Percentiles rank a stretch among this genome's conserved stretches.
Evolutionary conservation across 2,888 invertebrate species (phyloP).

Genomic region (Villa cingulata): DNA sequence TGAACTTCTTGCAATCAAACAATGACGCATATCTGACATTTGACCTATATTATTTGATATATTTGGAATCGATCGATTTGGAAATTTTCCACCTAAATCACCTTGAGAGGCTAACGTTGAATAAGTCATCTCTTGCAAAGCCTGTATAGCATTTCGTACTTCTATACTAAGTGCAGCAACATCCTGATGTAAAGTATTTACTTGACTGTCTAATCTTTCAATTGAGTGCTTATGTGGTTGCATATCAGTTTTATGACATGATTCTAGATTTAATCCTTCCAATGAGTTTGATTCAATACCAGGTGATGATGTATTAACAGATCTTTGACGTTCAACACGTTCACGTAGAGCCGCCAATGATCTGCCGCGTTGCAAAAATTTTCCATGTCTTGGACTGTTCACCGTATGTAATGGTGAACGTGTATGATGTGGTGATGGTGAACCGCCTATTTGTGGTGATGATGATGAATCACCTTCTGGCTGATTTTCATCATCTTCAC

Average conservation of each 20-base stretch:
- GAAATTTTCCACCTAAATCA: conserved; percentile 43
- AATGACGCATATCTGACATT: conserved; percentile 13
- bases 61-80: conserved; percentile 75
- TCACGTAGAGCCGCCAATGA: conserved; percentile 43
- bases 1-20: conserved; percentile 55
- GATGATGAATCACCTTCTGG: conserved; percentile 45
- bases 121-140: conserved; percentile 66
- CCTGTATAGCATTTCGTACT: conserved; percentile 73
- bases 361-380: conserved; percentile 41
- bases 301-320: conserved; percentile 41
- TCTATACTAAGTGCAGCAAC: conserved; percentile 74
- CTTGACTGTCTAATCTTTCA: conserved; percentile 68
- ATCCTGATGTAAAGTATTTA: conserved; percentile 69
- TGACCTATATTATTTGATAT: conserved; percentile 42
- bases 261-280: conserved; percentile 46
- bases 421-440: conserved; percentile 48
- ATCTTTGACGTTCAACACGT: conserved; percentile 53
- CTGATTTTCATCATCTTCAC: conserved; percentile 86
- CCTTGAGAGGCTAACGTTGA: conserved; percentile 35
- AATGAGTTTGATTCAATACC: conserved; percentile 43
- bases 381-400: conserved; percentile 41
- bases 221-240: conserved; percentile 36
- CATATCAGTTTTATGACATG: conserved; percentile 16
- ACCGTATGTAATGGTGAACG: conserved; percentile 41
- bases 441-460: conserved; percentile 28